Base-by-base conservation (phyloP, 2,797 vertebrate species). In the Rhinichthys osculus region DNA sequence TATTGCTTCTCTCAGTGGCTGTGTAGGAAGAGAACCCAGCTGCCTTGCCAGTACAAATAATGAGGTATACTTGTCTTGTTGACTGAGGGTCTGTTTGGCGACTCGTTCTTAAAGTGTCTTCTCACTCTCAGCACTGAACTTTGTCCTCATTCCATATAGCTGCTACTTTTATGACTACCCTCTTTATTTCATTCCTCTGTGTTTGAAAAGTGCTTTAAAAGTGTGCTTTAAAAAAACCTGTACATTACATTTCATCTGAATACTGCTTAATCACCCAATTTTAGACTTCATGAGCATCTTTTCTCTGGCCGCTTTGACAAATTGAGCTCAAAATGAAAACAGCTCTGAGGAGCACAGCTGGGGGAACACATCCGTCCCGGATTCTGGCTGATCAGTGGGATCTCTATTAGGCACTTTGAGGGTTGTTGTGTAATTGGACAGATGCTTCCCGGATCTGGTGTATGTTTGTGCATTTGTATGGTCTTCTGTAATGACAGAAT, bases 31-130 rank as follows among this genome's bases (percentile, higher is more conserved):
- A 85, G 57, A 78, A 84, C 89, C 71, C 85, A 89, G 84, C 88
- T 90, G 89, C 82, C 54, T 78, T 77, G 59, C 82, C 62, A 44
- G 76, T 76, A 40, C 17, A 81, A 78, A 79, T 88, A 89, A 90
- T 88, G 81, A 91, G 87, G 77, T 87, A 71, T 77, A 67, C 84
- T 85, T 89, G 87, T 81, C 82, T 85, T 83, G 85, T 83, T 89
- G 88, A 88, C 87, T 73, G 62, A 87, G 79, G 73, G 82, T 81
- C 80, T 87, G 57, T 91, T 90, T 84, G 85, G 83, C 73, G 78
- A 85, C 80, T 89, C 78, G 44, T 85, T 86, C 59, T 40, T 82
- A 82, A 81, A 86, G 73, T 82, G 82, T 82, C 78, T 85, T 72
- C 82, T 73, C 38, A 73, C 64, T 59, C 30, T 78, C 57, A 44